phyloP scores from a whole-genome alignment of 2,888 invertebrate species.

The Dichetophora obliterata region DNA sequence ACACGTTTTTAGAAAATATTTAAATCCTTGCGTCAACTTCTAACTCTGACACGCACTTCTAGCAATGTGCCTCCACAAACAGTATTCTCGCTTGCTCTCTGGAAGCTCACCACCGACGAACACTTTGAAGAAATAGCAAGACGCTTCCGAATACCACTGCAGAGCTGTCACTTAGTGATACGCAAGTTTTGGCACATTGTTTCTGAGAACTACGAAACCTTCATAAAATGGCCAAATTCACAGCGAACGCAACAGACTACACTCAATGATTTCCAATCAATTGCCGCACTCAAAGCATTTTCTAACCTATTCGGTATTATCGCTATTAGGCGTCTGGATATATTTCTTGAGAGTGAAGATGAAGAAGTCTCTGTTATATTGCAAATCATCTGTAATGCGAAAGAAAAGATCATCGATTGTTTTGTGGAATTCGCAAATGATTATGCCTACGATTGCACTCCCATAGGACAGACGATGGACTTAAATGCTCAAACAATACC shows the following conservation, averaged over 20 bases:
- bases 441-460: constrained; percentile 62
- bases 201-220: constrained; percentile 64
- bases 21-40: constrained; percentile 45
- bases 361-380: constrained; percentile 64
- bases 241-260: constrained; percentile 57
- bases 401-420: constrained; percentile 65
- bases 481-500: constrained; percentile 62
- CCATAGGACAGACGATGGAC: constrained; percentile 64
- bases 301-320: constrained; percentile 62
- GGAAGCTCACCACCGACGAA: constrained; percentile 67
- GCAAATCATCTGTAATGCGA: constrained; percentile 65
- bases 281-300: constrained; percentile 55
- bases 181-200: constrained; percentile 65
- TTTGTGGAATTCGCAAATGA: constrained; percentile 64
- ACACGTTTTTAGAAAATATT: constrained; percentile 45
- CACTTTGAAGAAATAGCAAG: constrained; percentile 67
- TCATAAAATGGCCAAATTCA: constrained; percentile 66
- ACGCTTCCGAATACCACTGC: constrained; percentile 62
- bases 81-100: constrained; percentile 63
- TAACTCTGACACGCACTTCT: constrained; percentile 19
- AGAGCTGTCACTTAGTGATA: constrained; percentile 61
- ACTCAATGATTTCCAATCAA: constrained; percentile 53
- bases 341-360: constrained; percentile 65
- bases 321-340: constrained; percentile 62
- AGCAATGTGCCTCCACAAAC: constrained; percentile 58